Percentiles rank a stretch among this genome's conserved stretches.
Evolutionary conservation across 2,888 invertebrate genomes (phyloP).

Genomic region (Dioctria linearis): DNA sequence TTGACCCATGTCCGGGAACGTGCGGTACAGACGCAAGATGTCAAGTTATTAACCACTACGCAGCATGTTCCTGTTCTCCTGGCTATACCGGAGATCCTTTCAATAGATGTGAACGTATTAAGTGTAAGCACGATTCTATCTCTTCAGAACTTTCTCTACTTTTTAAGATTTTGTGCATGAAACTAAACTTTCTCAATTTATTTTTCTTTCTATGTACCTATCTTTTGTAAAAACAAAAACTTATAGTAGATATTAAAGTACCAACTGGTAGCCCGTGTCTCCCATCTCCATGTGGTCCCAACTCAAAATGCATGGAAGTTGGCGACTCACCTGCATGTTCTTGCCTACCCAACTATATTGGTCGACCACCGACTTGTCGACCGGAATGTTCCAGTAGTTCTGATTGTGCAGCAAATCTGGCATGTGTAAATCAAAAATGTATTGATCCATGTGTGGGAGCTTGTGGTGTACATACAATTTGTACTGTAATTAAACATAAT

Average conservation of each 20-base stretch:
- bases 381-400: constrained; percentile 82
- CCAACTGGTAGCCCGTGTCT: constrained; percentile 83
- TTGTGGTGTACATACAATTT: constrained; percentile 82
- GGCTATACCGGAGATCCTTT: constrained; percentile 88
- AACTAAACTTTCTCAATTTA: neutral
- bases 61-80: constrained; percentile 86
- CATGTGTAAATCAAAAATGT: constrained; percentile 85
- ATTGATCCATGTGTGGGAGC: constrained; percentile 85
- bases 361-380: constrained; percentile 88
- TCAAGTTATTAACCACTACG: constrained; percentile 88
- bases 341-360: constrained; percentile 83
- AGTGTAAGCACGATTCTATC: constrained; percentile 74
- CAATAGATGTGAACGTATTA: constrained; percentile 77
- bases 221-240: constrained; percentile 54
- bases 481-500: constrained; percentile 83
- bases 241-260: constrained; percentile 70
- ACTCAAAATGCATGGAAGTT: constrained; percentile 85
- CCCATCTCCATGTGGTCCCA: constrained; percentile 88
- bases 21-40: constrained; percentile 88
- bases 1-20: constrained; percentile 85
- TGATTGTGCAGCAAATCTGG: constrained; percentile 82
- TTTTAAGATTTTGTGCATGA: constrained; percentile 37
- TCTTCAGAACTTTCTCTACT: constrained; percentile 48
- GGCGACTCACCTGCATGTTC: constrained; percentile 87
- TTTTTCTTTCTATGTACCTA: constrained; percentile 55